Percentiles rank a stretch among this genome's conserved stretches.
phyloP scores from a whole-genome alignment of 2,113 vertebrate genomes.

The Pampusana beccarii region DNA sequence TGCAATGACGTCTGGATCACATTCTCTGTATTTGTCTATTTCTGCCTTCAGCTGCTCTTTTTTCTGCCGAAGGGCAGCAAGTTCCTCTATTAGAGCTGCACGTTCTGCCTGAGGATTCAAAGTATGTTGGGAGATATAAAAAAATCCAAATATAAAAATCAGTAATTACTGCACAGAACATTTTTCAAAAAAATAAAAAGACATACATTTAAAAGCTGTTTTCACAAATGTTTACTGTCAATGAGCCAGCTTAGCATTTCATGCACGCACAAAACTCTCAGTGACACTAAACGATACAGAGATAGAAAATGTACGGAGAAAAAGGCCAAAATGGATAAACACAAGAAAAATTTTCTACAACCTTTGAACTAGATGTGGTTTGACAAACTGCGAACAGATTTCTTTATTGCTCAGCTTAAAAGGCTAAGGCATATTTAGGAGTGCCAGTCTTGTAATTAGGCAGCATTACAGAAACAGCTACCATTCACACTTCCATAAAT shows the following conservation, averaged over 20 bases:
- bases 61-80: constrained; percentile 79
- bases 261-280: background rate
- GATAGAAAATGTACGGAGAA: background rate
- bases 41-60: constrained; percentile 80
- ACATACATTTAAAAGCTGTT: background rate
- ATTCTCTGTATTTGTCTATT: constrained; percentile 90
- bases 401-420: background rate
- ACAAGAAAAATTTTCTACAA: background rate
- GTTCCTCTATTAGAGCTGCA: constrained; percentile 77
- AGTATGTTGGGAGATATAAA: background rate
- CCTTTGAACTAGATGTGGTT: background rate
- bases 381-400: background rate
- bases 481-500: background rate
- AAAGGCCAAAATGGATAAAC: background rate
- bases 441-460: background rate
- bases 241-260: background rate
- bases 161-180: background rate
- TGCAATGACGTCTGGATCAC: constrained; percentile 91
- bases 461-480: background rate
- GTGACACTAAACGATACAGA: background rate
- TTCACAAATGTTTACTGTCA: background rate
- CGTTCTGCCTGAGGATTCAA: constrained; percentile 82
- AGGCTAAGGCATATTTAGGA: background rate
- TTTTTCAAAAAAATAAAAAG: background rate
- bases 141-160: background rate